phyloP scores from a whole-genome alignment of 2,797 vertebrate species.

The Sphenopsis melanotis region DNA sequence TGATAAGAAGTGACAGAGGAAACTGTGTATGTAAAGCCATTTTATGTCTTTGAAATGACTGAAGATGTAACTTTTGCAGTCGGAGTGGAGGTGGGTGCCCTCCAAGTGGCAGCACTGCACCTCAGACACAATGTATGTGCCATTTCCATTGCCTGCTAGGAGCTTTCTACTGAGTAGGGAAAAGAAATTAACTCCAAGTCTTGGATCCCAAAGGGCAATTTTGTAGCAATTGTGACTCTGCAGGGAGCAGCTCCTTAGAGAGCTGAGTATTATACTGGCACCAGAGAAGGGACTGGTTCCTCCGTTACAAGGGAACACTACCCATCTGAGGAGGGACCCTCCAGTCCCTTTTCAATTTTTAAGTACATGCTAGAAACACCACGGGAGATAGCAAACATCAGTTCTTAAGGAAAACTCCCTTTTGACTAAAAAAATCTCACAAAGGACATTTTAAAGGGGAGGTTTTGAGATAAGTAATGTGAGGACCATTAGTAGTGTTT shows the following conservation, averaged over 20 bases:
- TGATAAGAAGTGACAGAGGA: background rate
- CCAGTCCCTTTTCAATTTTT: background rate
- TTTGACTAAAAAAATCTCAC: background rate
- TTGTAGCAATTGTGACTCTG: background rate
- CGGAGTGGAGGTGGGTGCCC: background rate
- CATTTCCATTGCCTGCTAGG: background rate
- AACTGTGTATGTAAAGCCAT: background rate
- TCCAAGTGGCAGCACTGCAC: background rate
- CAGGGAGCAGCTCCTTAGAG: background rate
- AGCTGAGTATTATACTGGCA: background rate
- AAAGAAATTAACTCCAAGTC: background rate
- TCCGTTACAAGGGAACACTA: background rate
- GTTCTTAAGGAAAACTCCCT: background rate
- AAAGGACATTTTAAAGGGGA: background rate
- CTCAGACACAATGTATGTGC: background rate
- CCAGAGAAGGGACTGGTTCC: background rate
- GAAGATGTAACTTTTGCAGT: background rate
- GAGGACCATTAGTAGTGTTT: background rate
- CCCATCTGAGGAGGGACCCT: background rate
- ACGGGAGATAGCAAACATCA: background rate
- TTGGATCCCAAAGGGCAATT: background rate
- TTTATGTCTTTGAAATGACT: background rate
- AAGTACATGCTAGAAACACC: background rate
- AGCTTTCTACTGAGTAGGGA: background rate
- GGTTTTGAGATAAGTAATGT: background rate